Base-by-base conservation (phyloP, 1,140 invertebrate species). In the Chlorops oryzae region DNA sequence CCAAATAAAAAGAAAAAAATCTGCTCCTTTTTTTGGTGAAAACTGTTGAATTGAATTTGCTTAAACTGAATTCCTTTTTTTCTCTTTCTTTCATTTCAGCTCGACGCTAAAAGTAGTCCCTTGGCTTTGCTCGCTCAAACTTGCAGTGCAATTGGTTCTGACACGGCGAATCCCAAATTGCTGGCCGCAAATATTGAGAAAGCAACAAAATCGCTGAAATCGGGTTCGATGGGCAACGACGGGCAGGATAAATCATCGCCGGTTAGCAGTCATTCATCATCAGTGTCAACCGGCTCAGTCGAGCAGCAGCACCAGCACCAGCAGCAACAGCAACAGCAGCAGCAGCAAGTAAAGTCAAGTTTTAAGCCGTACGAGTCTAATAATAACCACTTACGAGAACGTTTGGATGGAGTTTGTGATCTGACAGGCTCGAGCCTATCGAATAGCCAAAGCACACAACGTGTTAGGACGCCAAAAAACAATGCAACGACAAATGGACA, bases 51-150 rank as follows among this genome's bases (percentile, higher is more conserved):
- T 3, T 20, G 5, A 37, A 37, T 15, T 5, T 37, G n/a, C 18
- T 37, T 15, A 28, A 28, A 28, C 24, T 45, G 3, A 10, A 15
- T 46, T 15, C 22, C 21, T 42, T 22, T 32, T 20, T 50, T 24
- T n/a, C 18, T 34, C 12, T 45, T 56, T 58, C 67, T 77, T 74
- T 75, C 76, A 72, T 87, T 86, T 50, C 82, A 96, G 92, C 80
- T 95, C 79, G 92, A 96, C 74, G 88, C 90, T 44, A 95, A 96
- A 78, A 94, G 94, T 74, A 94, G 90, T 77, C 93, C 93, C 12
- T 77, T 96, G 66, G 92, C 92, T 22, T 77, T 96, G 22, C 76
- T 96, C 55, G 92, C 92, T 21, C 92, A 95, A 73, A 96, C 92
- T 34, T 96, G 93, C 78, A 93, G 89, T 68, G 92, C 92, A 70